Percentiles rank a stretch among this genome's conserved stretches.
These are phyloP conservation scores for Protophormia terraenovae DNA, from an alignment of 2,888 invertebrate species.

Conservation along the genomic window DNA sequence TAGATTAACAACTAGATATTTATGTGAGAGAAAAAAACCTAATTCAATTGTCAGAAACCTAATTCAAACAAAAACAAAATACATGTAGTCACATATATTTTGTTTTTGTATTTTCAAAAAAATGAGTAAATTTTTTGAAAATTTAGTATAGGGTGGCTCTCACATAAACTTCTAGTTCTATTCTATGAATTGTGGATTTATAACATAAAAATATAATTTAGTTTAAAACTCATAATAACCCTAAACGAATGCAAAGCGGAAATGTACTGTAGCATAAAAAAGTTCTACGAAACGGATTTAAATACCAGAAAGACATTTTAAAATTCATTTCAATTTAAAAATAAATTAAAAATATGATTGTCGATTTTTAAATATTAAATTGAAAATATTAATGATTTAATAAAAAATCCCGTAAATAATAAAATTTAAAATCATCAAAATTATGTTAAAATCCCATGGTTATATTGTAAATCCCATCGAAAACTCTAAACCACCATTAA, in stretches of 20 bases:
- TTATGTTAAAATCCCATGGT: constrained; percentile 37
- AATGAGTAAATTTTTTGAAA: too few species aligned
- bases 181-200: too few species aligned
- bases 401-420: not conserved
- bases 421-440: not conserved
- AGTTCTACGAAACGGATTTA: not conserved
- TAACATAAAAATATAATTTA: constrained; percentile 22
- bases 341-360: not conserved
- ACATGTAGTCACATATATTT: too few species aligned
- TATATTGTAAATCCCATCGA: not conserved
- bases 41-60: too few species aligned
- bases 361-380: not conserved
- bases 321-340: constrained; percentile 2
- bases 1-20: too few species aligned
- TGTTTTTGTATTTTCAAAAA: too few species aligned
- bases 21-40: too few species aligned
- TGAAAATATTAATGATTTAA: not conserved
- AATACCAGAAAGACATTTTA: not conserved
- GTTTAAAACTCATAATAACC: constrained; percentile 15
- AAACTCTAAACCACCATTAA: not conserved
- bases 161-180: too few species aligned
- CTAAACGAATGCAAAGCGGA: constrained; percentile 20
- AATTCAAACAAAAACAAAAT: too few species aligned
- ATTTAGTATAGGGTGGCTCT: too few species aligned
- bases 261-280: not conserved